phyloP scores from a whole-genome alignment of 2,113 vertebrate species.

The Phalacrocorax pelagicus region DNA sequence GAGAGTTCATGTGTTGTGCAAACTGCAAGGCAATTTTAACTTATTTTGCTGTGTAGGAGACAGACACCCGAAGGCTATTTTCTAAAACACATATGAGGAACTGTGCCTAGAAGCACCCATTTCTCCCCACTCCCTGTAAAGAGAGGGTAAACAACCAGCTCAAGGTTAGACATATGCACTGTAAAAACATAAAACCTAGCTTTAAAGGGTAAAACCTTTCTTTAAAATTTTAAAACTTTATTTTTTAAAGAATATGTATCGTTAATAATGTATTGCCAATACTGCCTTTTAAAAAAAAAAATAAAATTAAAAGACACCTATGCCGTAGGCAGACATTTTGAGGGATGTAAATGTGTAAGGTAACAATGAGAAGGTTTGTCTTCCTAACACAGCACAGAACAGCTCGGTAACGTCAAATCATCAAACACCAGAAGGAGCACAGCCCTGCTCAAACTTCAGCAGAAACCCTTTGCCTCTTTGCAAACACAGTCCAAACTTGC shows the following conservation, averaged over 20 bases:
- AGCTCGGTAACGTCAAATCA: not conserved
- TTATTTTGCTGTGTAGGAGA: not conserved
- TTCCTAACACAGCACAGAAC: not conserved
- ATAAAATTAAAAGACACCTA: not conserved
- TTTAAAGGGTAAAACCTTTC: not conserved
- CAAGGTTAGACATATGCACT: not conserved
- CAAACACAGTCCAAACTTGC: not conserved
- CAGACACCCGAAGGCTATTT: not conserved
- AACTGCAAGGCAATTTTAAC: not conserved
- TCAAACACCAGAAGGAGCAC: not conserved
- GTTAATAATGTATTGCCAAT: not conserved
- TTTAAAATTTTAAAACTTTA: not conserved
- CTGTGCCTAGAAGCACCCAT: not conserved
- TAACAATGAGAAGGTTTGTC: rapidly evolving
- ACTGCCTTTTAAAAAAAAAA: not conserved
- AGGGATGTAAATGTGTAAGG: not conserved
- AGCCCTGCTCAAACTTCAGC: not conserved
- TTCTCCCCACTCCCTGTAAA: not conserved
- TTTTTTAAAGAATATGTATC: not conserved
- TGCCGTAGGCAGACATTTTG: not conserved
- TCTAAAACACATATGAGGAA: not conserved
- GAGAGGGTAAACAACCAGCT: not conserved
- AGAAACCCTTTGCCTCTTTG: not conserved
- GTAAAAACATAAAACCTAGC: not conserved
- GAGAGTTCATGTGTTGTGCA: not conserved